Evolutionary conservation across 2,888 invertebrate genomes (phyloP).

Genomic region (Romanomermis culicivorax): DNA sequence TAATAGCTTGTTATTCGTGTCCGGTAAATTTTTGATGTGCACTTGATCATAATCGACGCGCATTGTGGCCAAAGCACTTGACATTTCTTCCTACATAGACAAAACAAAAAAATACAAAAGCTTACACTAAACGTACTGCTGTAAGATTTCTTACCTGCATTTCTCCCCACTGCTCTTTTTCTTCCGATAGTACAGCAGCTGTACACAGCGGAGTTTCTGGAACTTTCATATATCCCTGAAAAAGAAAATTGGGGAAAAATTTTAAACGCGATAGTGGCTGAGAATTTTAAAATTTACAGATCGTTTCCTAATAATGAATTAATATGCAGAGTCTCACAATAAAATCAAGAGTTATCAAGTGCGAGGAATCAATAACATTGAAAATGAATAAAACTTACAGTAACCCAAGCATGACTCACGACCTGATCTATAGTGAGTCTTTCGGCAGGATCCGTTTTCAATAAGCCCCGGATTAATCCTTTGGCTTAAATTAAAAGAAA

Average conservation of each 20-base stretch:
- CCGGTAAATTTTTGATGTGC: constrained; percentile 72
- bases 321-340: too few species aligned
- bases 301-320: too few species aligned
- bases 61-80: constrained; percentile 87
- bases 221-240: constrained; percentile 36
- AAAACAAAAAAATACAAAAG: not conserved
- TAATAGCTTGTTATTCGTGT: constrained; percentile 72
- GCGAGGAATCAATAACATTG: too few species aligned
- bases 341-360: too few species aligned
- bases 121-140: not conserved
- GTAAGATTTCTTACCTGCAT: constrained; percentile 41
- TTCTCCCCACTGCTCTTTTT: constrained; percentile 80
- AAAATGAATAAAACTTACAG: constrained; percentile 46
- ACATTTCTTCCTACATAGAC: constrained; percentile 67
- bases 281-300: too few species aligned
- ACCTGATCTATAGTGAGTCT: constrained; percentile 73
- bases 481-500: constrained; percentile 46
- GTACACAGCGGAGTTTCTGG: constrained; percentile 88
- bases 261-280: too few species aligned
- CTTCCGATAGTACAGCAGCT: constrained; percentile 62
- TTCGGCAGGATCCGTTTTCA: constrained; percentile 76
- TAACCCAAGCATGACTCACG: constrained; percentile 63
- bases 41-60: constrained; percentile 83
- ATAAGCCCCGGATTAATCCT: constrained; percentile 75
- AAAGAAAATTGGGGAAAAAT: too few species aligned